Evolutionary conservation across 64 coral and sea anemone genomes (phyloP).

Genomic region (Porites australiensis): DNA sequence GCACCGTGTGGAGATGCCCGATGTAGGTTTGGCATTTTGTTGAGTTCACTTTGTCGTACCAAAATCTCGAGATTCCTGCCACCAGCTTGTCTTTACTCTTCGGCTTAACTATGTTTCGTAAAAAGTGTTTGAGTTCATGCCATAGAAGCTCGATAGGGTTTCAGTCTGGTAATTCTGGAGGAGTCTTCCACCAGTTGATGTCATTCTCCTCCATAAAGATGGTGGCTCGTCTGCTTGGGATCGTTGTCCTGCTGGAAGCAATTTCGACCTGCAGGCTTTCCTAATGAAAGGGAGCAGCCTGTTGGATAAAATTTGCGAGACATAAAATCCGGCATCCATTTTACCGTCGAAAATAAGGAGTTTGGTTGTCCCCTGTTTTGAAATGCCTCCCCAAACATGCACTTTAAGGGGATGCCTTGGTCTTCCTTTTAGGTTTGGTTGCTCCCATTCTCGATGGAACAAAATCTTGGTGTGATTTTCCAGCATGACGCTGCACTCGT

Average conservation of each 20-base stretch:
- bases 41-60: constrained; percentile 4
- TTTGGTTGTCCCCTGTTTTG: no score
- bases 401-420: no score
- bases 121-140: constrained; percentile 38
- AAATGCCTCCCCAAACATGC: no score
- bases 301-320: no score
- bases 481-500: no score
- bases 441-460: no score
- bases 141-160: constrained; percentile 36
- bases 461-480: no score
- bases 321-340: no score
- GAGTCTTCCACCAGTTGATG: constrained; percentile 29
- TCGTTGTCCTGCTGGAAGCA: constrained; percentile 20
- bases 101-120: neutral
- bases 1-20: constrained; percentile 16
- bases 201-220: constrained; percentile 19
- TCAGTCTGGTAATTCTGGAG: constrained; percentile 8
- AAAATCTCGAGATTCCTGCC: constrained; percentile 11
- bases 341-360: no score
- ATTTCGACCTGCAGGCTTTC: no score
- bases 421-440: no score
- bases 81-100: constrained; percentile 18
- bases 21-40: constrained; percentile 20
- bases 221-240: constrained; percentile 3
- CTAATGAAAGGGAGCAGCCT: no score